Percentiles rank a stretch among this genome's conserved stretches.
Conservation (phyloP, 1,140 invertebrate species). For the Euwallacea similis region DNA sequence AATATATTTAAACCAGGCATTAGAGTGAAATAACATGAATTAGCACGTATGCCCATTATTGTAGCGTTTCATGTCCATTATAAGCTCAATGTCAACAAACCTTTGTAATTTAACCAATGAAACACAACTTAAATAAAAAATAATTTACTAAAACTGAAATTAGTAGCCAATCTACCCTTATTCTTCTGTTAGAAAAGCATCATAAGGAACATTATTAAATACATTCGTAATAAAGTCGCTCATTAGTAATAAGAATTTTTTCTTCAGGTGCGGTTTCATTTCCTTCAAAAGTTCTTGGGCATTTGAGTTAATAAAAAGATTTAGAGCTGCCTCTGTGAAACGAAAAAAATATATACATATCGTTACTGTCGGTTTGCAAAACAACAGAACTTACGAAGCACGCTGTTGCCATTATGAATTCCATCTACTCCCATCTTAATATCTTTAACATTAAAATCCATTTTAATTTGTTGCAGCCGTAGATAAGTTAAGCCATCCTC, state of each 20-base stretch:
- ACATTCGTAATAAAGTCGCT: slow-evolving; percentile 72
- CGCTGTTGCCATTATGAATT: slow-evolving; percentile 74
- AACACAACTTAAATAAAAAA: neutral
- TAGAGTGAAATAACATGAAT: no score
- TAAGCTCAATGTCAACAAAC: no score
- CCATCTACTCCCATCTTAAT: slow-evolving; percentile 83
- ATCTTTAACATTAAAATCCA: slow-evolving; percentile 77
- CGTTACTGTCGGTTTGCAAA: neutral
- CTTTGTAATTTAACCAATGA: no score
- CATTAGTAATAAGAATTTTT: slow-evolving; percentile 74
- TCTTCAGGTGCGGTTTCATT: slow-evolving; percentile 82
- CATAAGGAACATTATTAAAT: slow-evolving; percentile 74
- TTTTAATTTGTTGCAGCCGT: slow-evolving; percentile 71
- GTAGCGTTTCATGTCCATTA: no score
- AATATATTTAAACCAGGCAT: no score
- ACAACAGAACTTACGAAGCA: slow-evolving; percentile 67
- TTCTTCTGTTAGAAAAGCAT: slow-evolving; percentile 58
- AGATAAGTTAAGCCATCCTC: slow-evolving; percentile 65
- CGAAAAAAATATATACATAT: slow-evolving; percentile 9
- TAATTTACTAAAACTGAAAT: neutral
- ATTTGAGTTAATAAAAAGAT: slow-evolving; percentile 84
- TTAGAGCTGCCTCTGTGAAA: slow-evolving; percentile 74
- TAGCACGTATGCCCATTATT: no score
- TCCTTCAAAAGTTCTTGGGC: slow-evolving; percentile 78
- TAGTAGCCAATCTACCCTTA: neutral